phyloP scores from a whole-genome alignment of 2,888 invertebrate species.

The Heteropelma amictum region DNA sequence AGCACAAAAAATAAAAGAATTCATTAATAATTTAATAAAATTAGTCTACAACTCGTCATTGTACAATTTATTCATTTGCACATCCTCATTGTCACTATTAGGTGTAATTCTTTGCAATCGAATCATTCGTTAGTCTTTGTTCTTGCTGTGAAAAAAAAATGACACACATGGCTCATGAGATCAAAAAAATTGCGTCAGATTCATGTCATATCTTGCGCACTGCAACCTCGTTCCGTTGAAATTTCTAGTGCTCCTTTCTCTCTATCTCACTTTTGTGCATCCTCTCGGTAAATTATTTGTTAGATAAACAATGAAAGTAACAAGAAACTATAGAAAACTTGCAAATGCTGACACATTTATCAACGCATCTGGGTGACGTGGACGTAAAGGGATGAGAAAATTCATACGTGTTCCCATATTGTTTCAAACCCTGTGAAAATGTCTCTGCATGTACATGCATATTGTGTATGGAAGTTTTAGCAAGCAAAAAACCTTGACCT shows the following conservation, averaged over 20 bases:
- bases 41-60: no score
- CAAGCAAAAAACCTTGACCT: neutral
- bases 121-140: no score
- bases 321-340: conserved; percentile 9
- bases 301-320: conserved; percentile 9
- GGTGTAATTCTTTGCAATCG: no score
- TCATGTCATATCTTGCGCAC: no score
- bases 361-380: conserved; percentile 16
- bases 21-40: no score
- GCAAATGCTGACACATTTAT: conserved; percentile 32
- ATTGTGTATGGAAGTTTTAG: neutral
- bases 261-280: neutral
- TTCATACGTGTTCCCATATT: conserved; percentile 27
- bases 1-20: no score
- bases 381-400: neutral
- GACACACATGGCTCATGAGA: no score
- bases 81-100: no score
- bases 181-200: no score
- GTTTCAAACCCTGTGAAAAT: conserved; percentile 18
- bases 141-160: no score
- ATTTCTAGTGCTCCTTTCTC: neutral
- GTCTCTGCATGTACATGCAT: neutral
- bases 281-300: conserved; percentile 4
- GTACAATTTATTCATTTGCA: no score
- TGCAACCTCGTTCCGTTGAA: no score